Evolutionary conservation across 2,113 vertebrate species (phyloP).

Genomic region (human (Homo sapiens)): DNA sequence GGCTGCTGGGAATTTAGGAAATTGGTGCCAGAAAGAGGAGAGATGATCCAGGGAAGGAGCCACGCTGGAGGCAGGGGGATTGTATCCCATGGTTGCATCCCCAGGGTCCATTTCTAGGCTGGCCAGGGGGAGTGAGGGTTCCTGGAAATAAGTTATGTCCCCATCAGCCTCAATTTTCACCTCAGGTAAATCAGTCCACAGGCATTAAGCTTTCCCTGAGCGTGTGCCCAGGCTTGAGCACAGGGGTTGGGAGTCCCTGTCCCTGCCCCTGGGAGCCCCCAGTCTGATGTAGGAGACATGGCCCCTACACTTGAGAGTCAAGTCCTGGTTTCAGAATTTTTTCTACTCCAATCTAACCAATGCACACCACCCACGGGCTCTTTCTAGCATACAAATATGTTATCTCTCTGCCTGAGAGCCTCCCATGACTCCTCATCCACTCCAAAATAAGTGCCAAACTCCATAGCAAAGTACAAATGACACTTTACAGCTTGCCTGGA

Average conservation of each 20-base stretch:
- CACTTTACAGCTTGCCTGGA: background rate
- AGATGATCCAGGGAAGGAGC: conserved; percentile 48
- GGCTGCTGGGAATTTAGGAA: conserved; percentile 57
- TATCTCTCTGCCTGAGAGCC: background rate
- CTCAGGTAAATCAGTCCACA: background rate
- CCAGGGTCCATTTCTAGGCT: background rate
- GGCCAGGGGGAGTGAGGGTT: background rate
- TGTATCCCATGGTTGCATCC: background rate
- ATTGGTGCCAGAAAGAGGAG: conserved; percentile 27
- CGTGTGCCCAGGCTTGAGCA: background rate
- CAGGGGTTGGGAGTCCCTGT: background rate
- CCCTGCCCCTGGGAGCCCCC: background rate
- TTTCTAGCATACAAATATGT: background rate
- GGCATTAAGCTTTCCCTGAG: background rate
- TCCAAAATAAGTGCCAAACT: background rate
- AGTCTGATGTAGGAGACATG: background rate
- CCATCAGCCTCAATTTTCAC: background rate
- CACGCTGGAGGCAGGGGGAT: background rate
- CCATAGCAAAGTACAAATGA: background rate
- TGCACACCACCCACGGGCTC: background rate
- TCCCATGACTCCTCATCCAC: background rate
- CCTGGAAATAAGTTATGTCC: too few species aligned
- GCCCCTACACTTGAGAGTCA: background rate
- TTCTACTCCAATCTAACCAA: background rate
- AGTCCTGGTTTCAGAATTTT: background rate